Percentiles rank a stretch among this genome's conserved stretches.
phyloP scores from a whole-genome alignment of 2,888 invertebrate species.

The Andrena trimmerana region DNA sequence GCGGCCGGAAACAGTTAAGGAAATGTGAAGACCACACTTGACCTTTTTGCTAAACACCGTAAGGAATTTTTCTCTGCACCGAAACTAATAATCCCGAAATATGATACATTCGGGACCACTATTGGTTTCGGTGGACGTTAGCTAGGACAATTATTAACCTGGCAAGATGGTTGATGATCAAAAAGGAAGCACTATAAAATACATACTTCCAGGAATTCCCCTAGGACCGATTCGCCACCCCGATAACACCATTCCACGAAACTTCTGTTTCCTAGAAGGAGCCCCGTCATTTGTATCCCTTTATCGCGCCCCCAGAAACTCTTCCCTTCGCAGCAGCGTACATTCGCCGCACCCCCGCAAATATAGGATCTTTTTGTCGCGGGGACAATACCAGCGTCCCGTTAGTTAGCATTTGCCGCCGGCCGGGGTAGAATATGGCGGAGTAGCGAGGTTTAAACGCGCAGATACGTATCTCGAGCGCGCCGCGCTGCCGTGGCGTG shows the following conservation, averaged over 20 bases:
- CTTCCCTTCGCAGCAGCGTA: not conserved
- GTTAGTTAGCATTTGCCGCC: not conserved
- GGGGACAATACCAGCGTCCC: not conserved
- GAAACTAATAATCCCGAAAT: too few relatives aligned
- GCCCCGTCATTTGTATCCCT: not conserved
- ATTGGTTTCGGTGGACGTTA: too few relatives aligned
- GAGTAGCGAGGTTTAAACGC: not conserved
- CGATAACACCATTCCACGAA: not conserved
- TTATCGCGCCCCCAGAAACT: not conserved
- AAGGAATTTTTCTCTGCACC: too few relatives aligned
- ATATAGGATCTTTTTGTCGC: constrained; percentile 28
- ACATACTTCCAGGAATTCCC: not conserved
- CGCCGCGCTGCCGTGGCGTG: not conserved
- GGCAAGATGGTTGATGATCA: too few relatives aligned
- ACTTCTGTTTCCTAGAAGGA: not conserved
- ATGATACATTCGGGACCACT: too few relatives aligned
- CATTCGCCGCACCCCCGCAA: not conserved
- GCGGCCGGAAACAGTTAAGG: too few relatives aligned
- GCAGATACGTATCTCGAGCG: not conserved
- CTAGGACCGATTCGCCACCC: too few relatives aligned
- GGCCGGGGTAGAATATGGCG: not conserved
- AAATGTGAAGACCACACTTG: too few relatives aligned
- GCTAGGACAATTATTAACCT: too few relatives aligned
- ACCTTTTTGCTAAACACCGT: too few relatives aligned
- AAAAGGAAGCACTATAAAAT: too few relatives aligned